These are phyloP conservation scores for Grallaria varia DNA, from an alignment of 2,113 vertebrate genomes.

Conservation along the genomic window DNA sequence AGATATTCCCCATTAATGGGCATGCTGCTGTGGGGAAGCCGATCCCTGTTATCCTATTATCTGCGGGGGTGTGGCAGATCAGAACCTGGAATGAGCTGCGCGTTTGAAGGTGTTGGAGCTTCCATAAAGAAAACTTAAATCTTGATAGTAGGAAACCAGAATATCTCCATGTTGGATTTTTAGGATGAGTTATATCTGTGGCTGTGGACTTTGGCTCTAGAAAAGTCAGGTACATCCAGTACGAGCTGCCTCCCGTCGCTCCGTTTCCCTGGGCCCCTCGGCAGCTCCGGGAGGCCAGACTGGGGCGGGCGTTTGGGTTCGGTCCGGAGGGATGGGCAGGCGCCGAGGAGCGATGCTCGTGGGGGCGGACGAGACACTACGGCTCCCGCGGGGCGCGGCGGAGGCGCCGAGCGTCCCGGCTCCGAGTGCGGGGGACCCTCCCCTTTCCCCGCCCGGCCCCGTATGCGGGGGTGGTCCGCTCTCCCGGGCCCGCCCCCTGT, in stretches of 20 bases:
- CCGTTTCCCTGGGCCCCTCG: background rate
- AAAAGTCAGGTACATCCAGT: background rate
- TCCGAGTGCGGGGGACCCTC: no score
- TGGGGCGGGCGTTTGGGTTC: background rate
- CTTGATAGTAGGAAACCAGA: background rate
- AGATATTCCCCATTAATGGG: accelerated
- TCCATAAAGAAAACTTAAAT: background rate
- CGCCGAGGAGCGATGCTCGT: no score
- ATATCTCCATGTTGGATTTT: background rate
- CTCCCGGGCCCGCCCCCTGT: no score
- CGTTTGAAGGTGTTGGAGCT: accelerated
- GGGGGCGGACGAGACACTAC: background rate
- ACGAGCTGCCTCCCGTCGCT: background rate
- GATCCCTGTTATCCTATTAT: background rate
- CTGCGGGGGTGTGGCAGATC: background rate
- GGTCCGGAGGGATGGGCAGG: background rate
- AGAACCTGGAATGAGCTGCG: background rate
- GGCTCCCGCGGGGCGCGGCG: background rate
- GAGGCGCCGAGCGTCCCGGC: no score
- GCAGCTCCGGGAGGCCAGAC: background rate
- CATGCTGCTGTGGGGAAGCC: background rate
- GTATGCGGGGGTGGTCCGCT: no score
- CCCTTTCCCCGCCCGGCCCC: no score
- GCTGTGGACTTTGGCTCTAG: background rate
- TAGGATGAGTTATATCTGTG: accelerated